Conservation (phyloP, 37 sponge, comb jelly and placozoan genomes). For the Aphrocallistes beatrix region DNA sequence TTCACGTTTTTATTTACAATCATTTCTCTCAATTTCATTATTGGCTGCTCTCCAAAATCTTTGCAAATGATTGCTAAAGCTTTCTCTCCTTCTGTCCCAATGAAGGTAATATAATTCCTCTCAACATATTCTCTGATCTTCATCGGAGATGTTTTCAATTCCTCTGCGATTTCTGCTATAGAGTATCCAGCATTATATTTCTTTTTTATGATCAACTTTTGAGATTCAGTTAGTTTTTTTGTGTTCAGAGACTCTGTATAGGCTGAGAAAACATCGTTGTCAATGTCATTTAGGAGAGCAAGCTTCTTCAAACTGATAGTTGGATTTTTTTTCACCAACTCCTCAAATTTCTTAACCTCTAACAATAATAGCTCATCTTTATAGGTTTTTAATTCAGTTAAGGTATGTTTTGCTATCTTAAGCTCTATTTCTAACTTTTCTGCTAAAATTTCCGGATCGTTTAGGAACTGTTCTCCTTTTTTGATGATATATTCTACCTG, state of each 20-base stretch:
- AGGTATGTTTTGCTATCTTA: background rate
- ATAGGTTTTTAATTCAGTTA: no score
- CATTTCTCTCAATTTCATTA: background rate
- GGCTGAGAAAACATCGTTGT: no score
- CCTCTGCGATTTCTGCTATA: background rate
- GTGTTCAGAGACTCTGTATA: no score
- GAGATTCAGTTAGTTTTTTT: background rate
- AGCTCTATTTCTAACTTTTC: background rate
- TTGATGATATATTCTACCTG: background rate
- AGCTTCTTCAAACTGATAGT: background rate
- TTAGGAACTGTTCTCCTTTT: background rate
- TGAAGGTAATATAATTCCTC: background rate
- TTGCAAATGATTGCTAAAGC: background rate
- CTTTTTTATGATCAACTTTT: background rate
- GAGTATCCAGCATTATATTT: background rate
- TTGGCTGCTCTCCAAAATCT: background rate
- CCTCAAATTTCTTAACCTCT: background rate
- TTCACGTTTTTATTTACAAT: background rate
- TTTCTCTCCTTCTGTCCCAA: background rate
- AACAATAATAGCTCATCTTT: no score
- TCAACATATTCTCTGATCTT: background rate
- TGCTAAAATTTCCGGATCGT: background rate
- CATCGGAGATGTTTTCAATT: background rate
- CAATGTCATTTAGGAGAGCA: background rate
- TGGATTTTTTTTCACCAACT: background rate